Percentiles rank a stretch among this genome's conserved stretches.
Evolutionary conservation across 2,888 invertebrate species (phyloP).

Genomic region (Saturnia pavonia): DNA sequence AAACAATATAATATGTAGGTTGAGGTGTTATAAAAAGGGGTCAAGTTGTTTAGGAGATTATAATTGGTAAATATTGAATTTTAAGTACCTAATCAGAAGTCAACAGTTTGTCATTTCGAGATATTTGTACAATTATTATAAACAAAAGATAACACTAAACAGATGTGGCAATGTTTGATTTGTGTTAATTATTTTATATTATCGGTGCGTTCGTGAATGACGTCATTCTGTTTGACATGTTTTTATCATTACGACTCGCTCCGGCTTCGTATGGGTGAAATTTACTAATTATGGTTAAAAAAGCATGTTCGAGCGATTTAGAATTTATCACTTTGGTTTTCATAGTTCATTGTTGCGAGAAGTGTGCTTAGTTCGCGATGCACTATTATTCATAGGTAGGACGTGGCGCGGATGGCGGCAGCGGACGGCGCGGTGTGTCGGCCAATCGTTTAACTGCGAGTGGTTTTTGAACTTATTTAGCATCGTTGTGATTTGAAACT

Average conservation of each 20-base stretch:
- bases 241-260: background rate
- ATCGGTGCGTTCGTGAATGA: background rate
- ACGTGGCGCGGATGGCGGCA: no score
- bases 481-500: no score
- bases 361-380: no score
- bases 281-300: no score
- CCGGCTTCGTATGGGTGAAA: no score
- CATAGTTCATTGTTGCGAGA: no score
- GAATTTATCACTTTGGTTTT: no score
- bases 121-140: slow-evolving; percentile 3
- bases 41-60: slow-evolving; percentile 1
- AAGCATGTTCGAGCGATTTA: no score
- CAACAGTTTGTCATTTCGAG: background rate
- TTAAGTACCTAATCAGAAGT: background rate
- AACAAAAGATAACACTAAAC: slow-evolving; percentile 3
- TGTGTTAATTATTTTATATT: slow-evolving; percentile 2
- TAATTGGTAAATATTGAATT: slow-evolving; percentile 3
- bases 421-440: no score
- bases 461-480: no score
- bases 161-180: background rate
- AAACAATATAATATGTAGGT: slow-evolving; percentile 2
- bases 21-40: background rate
- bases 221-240: background rate
- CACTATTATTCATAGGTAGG: no score
- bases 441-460: no score